Conservation (phyloP, 2,888 invertebrate species). For the Caenorhabditis afra region DNA sequence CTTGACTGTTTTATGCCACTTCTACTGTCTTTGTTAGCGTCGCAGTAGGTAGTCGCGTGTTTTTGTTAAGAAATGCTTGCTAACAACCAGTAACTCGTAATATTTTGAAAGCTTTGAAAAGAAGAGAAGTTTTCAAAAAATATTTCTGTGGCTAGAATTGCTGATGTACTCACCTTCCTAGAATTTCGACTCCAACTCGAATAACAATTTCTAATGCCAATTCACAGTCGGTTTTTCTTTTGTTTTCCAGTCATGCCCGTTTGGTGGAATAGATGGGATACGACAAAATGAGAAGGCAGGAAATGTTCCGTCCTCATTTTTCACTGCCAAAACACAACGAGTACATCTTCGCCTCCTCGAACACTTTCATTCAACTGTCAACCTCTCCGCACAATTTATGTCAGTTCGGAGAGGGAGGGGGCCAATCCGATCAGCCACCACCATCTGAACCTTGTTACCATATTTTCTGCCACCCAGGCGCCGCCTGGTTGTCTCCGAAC, state of each 20-base stretch:
- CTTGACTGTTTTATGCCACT: neutral
- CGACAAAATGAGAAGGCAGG: conserved; percentile 9
- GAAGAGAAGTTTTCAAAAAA: too few relatives aligned
- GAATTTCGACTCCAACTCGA: too few relatives aligned
- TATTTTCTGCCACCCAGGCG: conserved; percentile 57
- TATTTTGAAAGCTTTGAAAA: too few relatives aligned
- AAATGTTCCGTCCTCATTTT: conserved; percentile 26
- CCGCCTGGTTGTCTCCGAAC: conserved; percentile 25
- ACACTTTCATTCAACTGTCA: conserved; percentile 62
- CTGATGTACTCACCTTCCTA: too few relatives aligned
- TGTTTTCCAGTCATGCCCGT: neutral
- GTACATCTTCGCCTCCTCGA: conserved; percentile 40
- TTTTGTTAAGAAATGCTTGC: too few relatives aligned
- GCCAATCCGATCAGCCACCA: conserved; percentile 51
- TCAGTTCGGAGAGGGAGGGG: conserved; percentile 52
- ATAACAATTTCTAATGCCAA: too few relatives aligned
- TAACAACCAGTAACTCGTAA: too few relatives aligned
- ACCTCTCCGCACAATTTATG: conserved; percentile 58
- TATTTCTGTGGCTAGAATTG: too few relatives aligned
- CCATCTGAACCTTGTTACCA: conserved; percentile 66
- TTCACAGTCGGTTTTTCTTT: neutral
- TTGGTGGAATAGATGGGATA: neutral
- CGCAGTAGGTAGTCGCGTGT: too few relatives aligned
- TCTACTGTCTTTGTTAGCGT: neutral
- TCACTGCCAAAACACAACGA: conserved; percentile 47